Conservation (phyloP, 2,113 vertebrate genomes). For the Crypturellus undulatus region DNA sequence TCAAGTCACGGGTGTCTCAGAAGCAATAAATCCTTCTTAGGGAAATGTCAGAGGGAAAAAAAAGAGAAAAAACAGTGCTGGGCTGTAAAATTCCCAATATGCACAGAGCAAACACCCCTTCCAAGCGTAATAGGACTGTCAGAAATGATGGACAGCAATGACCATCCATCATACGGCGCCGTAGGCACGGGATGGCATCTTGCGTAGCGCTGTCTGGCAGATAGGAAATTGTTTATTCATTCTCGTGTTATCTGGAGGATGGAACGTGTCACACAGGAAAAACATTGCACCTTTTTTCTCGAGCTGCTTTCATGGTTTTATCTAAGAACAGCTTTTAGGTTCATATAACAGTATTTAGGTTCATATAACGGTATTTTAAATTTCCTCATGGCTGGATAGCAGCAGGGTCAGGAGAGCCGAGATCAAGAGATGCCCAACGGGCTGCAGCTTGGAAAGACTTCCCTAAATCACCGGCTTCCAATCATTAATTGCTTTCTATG, state of each 20-base stretch:
- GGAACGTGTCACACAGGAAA: not conserved
- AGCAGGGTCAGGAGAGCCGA: not conserved
- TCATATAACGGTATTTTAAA: not conserved
- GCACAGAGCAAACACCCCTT: conserved; percentile 61
- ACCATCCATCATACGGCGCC: not conserved
- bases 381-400: not conserved
- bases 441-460: not conserved
- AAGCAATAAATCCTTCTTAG: conserved; percentile 80
- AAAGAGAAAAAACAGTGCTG: not conserved
- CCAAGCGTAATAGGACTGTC: conserved; percentile 51
- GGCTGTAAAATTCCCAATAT: conserved; percentile 68
- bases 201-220: not conserved
- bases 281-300: not conserved
- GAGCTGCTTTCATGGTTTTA: fast-evolving
- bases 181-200: not conserved
- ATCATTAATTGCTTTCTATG: not conserved
- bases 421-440: not conserved
- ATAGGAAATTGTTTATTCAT: not conserved
- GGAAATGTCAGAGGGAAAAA: conserved; percentile 63
- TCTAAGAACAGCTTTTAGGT: not conserved
- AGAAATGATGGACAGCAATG: conserved; percentile 69
- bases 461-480: conserved; percentile 40
- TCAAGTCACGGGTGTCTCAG: conserved; percentile 68
- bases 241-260: not conserved
- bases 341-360: not conserved